phyloP scores from a whole-genome alignment of 1,140 invertebrate species.

The Cydia amplana region DNA sequence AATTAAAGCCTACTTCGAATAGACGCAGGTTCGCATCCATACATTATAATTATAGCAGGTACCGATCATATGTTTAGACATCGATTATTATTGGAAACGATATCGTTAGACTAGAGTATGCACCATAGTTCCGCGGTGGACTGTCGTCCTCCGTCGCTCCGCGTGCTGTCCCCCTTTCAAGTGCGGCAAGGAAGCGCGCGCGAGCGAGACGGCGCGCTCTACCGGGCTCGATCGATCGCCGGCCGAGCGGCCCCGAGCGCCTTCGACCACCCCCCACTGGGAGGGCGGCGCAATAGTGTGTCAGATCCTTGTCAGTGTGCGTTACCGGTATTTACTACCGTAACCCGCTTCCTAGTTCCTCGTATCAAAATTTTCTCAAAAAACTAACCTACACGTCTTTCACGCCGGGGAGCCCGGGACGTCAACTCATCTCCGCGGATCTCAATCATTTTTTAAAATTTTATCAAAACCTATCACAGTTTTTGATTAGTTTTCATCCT shows the following conservation, averaged over 20 bases:
- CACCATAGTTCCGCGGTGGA: constrained; percentile 72
- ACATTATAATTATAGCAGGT: constrained; percentile 77
- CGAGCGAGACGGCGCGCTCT: constrained; percentile 32
- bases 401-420: constrained; percentile 31
- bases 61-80: constrained; percentile 75
- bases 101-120: constrained; percentile 72
- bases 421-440: constrained; percentile 31
- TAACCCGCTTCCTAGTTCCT: constrained; percentile 54
- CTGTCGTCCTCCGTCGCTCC: constrained; percentile 40
- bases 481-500: constrained; percentile 79
- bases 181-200: constrained; percentile 33
- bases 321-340: constrained; percentile 45
- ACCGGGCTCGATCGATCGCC: constrained; percentile 32
- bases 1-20: constrained; percentile 78
- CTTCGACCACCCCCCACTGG: background rate
- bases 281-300: constrained; percentile 35
- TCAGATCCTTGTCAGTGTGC: constrained; percentile 43
- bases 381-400: constrained; percentile 67
- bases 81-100: constrained; percentile 65
- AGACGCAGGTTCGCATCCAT: constrained; percentile 78
- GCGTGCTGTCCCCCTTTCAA: constrained; percentile 41
- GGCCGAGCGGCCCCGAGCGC: constrained; percentile 25
- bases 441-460: constrained; percentile 73
- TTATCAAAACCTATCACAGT: constrained; percentile 80
- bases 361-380: constrained; percentile 74